These are phyloP conservation scores for Catocala fraxini DNA, from an alignment of 2,888 invertebrate species.

Conservation along the genomic window DNA sequence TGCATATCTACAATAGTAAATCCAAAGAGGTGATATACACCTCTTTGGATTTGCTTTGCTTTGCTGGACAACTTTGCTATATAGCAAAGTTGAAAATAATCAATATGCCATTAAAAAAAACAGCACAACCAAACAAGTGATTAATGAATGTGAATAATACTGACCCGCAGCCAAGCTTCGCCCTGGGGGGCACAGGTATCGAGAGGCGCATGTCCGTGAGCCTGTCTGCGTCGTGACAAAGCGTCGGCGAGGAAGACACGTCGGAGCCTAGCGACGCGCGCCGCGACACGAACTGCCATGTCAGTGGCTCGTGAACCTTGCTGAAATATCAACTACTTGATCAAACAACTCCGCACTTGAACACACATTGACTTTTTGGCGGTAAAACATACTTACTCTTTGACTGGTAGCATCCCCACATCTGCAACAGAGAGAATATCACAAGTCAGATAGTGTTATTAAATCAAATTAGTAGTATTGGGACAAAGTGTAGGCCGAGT, in stretches of 20 bases:
- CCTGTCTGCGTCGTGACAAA: constrained; percentile 83
- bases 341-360: constrained; percentile 41
- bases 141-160: constrained; percentile 38
- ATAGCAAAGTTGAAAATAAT: no score
- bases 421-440: constrained; percentile 88
- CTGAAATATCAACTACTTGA: constrained; percentile 72
- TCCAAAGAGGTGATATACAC: no score
- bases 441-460: constrained; percentile 9
- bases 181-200: constrained; percentile 93
- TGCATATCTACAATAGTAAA: no score
- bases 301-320: constrained; percentile 91
- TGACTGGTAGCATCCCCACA: constrained; percentile 97
- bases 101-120: no score
- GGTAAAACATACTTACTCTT: constrained; percentile 92
- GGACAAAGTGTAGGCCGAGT: no score
- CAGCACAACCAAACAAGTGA: background rate
- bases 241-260: constrained; percentile 80
- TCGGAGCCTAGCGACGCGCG: constrained; percentile 87
- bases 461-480: no score
- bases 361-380: constrained; percentile 27
- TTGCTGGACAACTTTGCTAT: no score
- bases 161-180: constrained; percentile 95
- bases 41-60: no score
- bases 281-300: constrained; percentile 93
- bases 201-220: constrained; percentile 91